phyloP scores from a whole-genome alignment of 2,113 vertebrate species.

The Albula goreensis region DNA sequence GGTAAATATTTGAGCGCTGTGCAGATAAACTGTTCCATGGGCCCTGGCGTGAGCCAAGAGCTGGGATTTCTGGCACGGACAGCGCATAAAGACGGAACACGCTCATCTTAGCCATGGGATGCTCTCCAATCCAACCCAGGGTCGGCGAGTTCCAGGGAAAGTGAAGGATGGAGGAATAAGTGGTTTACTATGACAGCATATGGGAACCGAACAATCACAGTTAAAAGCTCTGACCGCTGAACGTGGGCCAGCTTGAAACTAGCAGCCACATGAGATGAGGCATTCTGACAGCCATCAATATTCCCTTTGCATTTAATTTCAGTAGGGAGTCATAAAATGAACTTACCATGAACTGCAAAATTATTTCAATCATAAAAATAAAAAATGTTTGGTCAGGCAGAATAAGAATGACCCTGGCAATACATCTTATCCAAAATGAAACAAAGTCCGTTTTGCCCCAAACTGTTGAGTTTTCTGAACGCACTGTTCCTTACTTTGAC shows the following conservation, averaged over 20 bases:
- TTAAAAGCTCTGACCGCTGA: background rate
- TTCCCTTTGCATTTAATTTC: background rate
- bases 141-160: background rate
- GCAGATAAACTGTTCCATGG: conserved; percentile 37
- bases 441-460: conserved; percentile 34
- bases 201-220: background rate
- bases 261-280: background rate
- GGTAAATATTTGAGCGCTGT: conserved; percentile 45
- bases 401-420: background rate
- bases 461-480: conserved; percentile 28
- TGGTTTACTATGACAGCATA: too few relatives aligned
- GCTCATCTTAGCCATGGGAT: background rate
- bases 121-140: background rate
- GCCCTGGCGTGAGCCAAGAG: conserved; percentile 27
- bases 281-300: background rate
- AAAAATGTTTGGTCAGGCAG: background rate
- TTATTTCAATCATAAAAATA: background rate
- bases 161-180: background rate
- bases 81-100: conserved; percentile 22
- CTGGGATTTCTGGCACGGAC: conserved; percentile 7
- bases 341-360: background rate
- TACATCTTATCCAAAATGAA: conserved; percentile 30
- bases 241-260: background rate
- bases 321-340: background rate
- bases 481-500: conserved; percentile 23